Evolutionary conservation across 1,140 invertebrate species (phyloP).

Genomic region (Drosophila ohnishii): DNA sequence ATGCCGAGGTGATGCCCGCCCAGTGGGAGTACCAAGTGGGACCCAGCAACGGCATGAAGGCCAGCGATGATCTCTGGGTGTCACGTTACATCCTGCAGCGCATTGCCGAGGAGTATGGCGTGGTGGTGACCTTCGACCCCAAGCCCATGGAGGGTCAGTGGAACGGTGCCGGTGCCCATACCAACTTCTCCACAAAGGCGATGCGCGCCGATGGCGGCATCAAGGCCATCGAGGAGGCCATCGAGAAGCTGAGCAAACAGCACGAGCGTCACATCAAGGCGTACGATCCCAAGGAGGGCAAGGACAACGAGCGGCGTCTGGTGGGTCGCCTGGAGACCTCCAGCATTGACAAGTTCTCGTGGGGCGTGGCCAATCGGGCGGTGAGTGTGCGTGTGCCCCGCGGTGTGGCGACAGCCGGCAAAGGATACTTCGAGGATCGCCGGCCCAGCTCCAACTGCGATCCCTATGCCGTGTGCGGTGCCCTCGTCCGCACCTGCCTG

Average conservation of each 20-base stretch:
- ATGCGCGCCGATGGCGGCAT: slow-evolving; percentile 92
- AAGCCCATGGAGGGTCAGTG: slow-evolving; percentile 94
- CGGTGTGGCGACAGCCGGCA: slow-evolving; percentile 90
- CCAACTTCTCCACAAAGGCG: slow-evolving; percentile 91
- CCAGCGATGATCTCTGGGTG: slow-evolving; percentile 95
- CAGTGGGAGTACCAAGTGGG: slow-evolving; percentile 88
- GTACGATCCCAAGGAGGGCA: slow-evolving; percentile 94
- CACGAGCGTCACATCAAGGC: slow-evolving; percentile 94
- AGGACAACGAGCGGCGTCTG: slow-evolving; percentile 91
- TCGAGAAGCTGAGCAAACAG: slow-evolving; percentile 90
- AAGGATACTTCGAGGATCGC: slow-evolving; percentile 94
- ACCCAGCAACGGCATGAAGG: slow-evolving; percentile 90
- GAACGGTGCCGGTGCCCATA: slow-evolving; percentile 94
- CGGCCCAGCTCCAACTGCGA: slow-evolving; percentile 95
- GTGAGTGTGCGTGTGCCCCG: slow-evolving; percentile 90
- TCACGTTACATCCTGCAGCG: slow-evolving; percentile 89
- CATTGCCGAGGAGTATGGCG: slow-evolving; percentile 95
- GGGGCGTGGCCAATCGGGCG: slow-evolving; percentile 89
- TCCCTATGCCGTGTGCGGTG: slow-evolving; percentile 89
- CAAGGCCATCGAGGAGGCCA: slow-evolving; percentile 89
- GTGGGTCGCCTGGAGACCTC: slow-evolving; percentile 92
- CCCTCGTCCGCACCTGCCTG: slow-evolving; percentile 89
- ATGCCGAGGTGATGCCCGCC: slow-evolving; percentile 97
- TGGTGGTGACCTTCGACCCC: slow-evolving; percentile 92
- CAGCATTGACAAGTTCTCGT: slow-evolving; percentile 91